Conservation (phyloP, 2,797 vertebrate genomes). For the Pangasius krempfi region DNA sequence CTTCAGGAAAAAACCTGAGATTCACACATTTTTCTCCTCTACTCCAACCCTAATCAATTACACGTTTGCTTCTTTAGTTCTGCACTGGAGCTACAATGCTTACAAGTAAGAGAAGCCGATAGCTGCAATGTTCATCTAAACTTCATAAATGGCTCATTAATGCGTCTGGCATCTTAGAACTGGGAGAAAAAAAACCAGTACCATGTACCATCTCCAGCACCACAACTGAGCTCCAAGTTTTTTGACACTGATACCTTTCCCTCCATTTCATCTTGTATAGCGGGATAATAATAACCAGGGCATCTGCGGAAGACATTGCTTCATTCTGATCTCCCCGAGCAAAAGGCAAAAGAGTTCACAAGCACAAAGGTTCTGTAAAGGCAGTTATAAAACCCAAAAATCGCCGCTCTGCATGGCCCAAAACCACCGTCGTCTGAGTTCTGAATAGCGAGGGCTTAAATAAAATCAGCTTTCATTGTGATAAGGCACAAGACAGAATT, state of each 20-base stretch:
- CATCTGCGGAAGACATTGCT: constrained; percentile 3
- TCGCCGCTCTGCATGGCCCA: no score
- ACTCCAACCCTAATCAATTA: neutral
- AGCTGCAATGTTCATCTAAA: neutral
- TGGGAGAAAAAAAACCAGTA: neutral
- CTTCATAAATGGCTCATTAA: neutral
- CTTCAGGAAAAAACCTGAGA: neutral
- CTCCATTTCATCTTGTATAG: neutral
- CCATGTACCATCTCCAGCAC: neutral
- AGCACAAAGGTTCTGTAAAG: neutral
- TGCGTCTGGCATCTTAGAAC: neutral
- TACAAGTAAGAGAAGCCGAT: neutral
- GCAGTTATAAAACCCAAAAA: neutral
- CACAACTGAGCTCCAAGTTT: neutral
- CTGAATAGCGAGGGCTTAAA: neutral
- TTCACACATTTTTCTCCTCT: neutral
- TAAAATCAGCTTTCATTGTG: neutral
- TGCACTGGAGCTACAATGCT: neutral
- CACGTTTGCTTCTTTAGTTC: neutral
- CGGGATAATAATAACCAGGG: constrained; percentile 3
- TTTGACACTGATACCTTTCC: neutral
- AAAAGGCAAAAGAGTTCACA: neutral
- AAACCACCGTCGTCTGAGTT: no score
- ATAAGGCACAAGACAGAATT: neutral
- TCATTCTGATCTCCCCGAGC: neutral